These are phyloP conservation scores for Trichogramma pretiosum DNA, from an alignment of 1,140 invertebrate species.

Conservation along the genomic window DNA sequence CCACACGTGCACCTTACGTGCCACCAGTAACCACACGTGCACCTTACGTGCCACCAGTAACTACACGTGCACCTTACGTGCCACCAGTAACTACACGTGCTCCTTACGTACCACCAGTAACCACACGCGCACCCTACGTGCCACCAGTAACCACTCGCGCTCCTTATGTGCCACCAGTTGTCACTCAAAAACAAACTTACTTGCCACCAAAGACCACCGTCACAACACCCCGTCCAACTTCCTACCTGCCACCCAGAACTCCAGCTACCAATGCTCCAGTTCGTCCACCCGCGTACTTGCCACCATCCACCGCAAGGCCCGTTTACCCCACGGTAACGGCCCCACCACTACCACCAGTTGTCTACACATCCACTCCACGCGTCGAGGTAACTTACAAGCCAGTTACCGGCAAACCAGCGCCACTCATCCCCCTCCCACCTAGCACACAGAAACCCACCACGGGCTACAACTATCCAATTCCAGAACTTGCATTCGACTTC, in stretches of 20 bases:
- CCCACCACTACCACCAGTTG: conserved; percentile 31
- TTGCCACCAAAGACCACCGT: not conserved
- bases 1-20: not conserved
- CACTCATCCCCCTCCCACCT: conserved; percentile 34
- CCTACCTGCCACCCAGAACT: conserved; percentile 2
- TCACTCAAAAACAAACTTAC: conserved; percentile 4
- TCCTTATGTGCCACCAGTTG: conserved; percentile 6
- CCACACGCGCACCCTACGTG: not conserved
- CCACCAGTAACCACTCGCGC: conserved; percentile 8
- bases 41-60: conserved; percentile 15
- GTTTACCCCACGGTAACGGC: conserved; percentile 25
- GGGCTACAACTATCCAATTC: conserved; percentile 39
- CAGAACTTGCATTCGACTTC: conserved; percentile 38
- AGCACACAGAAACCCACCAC: conserved; percentile 25
- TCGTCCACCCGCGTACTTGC: conserved; percentile 31
- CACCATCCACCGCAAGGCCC: conserved; percentile 29
- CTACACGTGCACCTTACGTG: conserved; percentile 8
- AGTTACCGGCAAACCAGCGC: conserved; percentile 26
- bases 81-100: conserved; percentile 2
- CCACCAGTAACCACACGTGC: not conserved
- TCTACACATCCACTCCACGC: conserved; percentile 30
- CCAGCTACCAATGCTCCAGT: conserved; percentile 12
- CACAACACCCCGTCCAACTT: not conserved
- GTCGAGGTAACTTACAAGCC: conserved; percentile 23
- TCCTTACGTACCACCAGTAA: conserved; percentile 1